Percentiles rank a stretch among this genome's conserved stretches.
These are phyloP conservation scores for Drosophila kepulauana DNA, from an alignment of 1,140 invertebrate genomes.

Conservation along the genomic window DNA sequence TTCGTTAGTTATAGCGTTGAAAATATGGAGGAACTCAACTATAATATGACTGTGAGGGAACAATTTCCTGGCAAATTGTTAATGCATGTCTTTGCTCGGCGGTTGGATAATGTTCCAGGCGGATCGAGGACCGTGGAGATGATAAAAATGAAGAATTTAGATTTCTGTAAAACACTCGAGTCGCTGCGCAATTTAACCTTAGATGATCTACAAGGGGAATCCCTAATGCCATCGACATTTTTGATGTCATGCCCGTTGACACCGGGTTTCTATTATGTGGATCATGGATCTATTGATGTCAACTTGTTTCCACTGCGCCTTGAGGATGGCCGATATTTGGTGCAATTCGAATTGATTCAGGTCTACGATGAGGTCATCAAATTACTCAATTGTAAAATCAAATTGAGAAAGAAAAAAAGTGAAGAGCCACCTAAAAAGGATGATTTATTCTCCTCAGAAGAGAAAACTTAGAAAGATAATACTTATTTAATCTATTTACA, in stretches of 20 bases:
- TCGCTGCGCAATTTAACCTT: slow-evolving; percentile 56
- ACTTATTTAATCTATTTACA: too few relatives aligned
- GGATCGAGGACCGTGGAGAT: slow-evolving; percentile 44
- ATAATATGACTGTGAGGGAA: slow-evolving; percentile 54
- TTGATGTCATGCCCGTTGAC: slow-evolving; percentile 63
- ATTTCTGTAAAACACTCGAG: slow-evolving; percentile 64
- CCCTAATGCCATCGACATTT: slow-evolving; percentile 55
- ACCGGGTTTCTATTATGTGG: slow-evolving; percentile 64
- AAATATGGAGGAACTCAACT: slow-evolving; percentile 41
- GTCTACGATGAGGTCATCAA: slow-evolving; percentile 71
- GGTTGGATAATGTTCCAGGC: slow-evolving; percentile 51
- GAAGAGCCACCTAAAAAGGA: not conserved
- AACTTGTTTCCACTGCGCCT: slow-evolving; percentile 42
- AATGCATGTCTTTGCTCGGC: slow-evolving; percentile 58
- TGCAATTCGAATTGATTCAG: slow-evolving; percentile 60
- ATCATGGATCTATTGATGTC: slow-evolving; percentile 18
- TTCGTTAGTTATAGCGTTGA: slow-evolving; percentile 34
- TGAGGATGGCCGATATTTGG: slow-evolving; percentile 61
- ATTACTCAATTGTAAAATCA: slow-evolving; percentile 53
- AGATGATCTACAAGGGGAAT: slow-evolving; percentile 37
- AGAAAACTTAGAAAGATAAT: not conserved
- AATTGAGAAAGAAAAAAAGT: slow-evolving; percentile 31
- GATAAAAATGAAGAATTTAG: slow-evolving; percentile 57
- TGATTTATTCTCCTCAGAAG: not conserved
- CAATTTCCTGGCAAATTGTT: slow-evolving; percentile 69